Base-by-base conservation (phyloP, 2,888 invertebrate genomes). In the Leptinotarsa tumamoca region DNA sequence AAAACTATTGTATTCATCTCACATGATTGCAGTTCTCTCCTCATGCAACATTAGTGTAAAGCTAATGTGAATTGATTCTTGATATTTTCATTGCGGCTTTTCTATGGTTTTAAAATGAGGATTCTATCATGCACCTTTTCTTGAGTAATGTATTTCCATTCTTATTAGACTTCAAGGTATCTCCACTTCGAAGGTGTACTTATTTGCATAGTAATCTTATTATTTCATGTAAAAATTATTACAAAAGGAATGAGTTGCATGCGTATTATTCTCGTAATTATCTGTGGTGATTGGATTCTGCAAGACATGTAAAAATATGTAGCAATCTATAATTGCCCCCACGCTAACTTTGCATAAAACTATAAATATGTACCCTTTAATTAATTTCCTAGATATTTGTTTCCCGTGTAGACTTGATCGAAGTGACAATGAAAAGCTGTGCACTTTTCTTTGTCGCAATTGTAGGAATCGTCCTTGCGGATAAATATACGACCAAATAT, bases 401-500 rank as follows among this genome's bases (percentile, higher is more conserved):
- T 51, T 23, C 67, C 72, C 49, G 51, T 71, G 54, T 74, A 73
- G 51, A 68, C 63, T 66, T 71, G 52, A 50, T 67, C 18, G n/a
- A 50, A 67, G 17, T 33, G 63, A 75, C 66, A 21, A 79, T 79
- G 79, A 77, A 73, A 49, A 73, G 21, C 27, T 67, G 54, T 63
- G 27, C 69, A 17, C 14, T 76, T 27, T 18, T 78, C 23, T 23
- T 77, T 49, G 67, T 76, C 43, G 67, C 58, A 23, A 54, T 69
- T 33, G 43, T 70, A n/a, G 68, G 68, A 3, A 68, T 70, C 33
- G 67, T 69, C 43, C 71, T 73, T 14, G 72, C 69, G 21, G 63
- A 87, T 4, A 90, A 89, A 43, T 94, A 94, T 87, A 92, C 93
- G 0, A 92, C 92, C 79, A 93, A 92, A 85, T 94, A 92, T 88